phyloP scores from a whole-genome alignment of 2,888 invertebrate genomes.

The Mesorhabditis belari region DNA sequence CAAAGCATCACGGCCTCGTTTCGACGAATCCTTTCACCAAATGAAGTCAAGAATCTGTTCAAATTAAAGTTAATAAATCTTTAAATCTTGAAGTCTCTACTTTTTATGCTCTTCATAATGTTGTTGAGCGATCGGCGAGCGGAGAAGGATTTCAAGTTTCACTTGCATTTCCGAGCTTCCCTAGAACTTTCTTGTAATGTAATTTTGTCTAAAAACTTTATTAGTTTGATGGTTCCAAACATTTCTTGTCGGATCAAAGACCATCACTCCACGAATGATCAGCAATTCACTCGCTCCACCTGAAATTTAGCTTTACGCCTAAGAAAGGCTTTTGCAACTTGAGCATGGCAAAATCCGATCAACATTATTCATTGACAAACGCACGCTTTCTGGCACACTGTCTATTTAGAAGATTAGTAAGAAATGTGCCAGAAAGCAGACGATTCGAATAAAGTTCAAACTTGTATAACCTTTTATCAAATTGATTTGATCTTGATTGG shows the following conservation, averaged over 20 bases:
- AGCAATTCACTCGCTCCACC: constrained; percentile 90
- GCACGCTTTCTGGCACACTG: no score
- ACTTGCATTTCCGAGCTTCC: constrained; percentile 54
- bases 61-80: not conserved
- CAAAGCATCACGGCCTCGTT: constrained; percentile 85
- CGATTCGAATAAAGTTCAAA: no score
- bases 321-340: no score
- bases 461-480: not conserved
- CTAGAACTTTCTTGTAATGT: constrained; percentile 1
- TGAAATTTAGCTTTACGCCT: no score
- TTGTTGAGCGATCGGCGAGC: constrained; percentile 67
- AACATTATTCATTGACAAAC: no score
- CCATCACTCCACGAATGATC: constrained; percentile 83
- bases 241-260: constrained; percentile 79
- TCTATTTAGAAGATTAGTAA: no score
- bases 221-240: constrained; percentile 69
- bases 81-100: constrained; percentile 52
- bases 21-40: constrained; percentile 64
- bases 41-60: constrained; percentile 27
- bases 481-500: not conserved
- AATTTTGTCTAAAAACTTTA: constrained; percentile 5
- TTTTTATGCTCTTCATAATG: constrained; percentile 78
- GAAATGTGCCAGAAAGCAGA: no score
- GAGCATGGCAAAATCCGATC: no score
- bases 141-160: constrained; percentile 79